A percentile compares a stretch with the other conserved stretches of the same genome.
These are phyloP conservation scores for Thalpophila matura DNA, from an alignment of 2,888 invertebrate species.

Conservation along the genomic window DNA sequence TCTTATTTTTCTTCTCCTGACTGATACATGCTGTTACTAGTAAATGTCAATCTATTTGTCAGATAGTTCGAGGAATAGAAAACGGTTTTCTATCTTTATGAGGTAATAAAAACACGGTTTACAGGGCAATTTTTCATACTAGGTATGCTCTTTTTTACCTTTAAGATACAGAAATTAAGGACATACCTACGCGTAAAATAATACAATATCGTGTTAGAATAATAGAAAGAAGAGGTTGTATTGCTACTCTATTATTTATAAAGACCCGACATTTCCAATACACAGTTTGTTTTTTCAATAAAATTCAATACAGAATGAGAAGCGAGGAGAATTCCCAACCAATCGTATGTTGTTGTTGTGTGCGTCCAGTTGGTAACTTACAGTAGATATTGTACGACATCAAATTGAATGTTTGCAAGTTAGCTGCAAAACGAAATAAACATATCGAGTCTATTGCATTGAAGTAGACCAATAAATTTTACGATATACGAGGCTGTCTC, in stretches of 20 bases:
- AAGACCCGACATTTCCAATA: not conserved
- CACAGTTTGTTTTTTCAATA: constrained; percentile 16
- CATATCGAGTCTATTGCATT: not conserved
- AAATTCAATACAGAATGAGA: constrained; percentile 23
- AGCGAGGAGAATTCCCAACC: constrained; percentile 21
- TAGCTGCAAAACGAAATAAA: constrained; percentile 16
- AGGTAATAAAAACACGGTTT: constrained; percentile 8
- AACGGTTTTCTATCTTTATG: constrained; percentile 16
- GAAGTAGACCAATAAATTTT: constrained; percentile 23
- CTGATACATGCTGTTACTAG: constrained; percentile 1
- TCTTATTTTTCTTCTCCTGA: not conserved
- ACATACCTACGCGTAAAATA: too few relatives aligned
- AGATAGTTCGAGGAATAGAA: constrained; percentile 17
- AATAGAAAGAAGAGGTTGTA: too few relatives aligned
- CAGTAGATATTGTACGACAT: constrained; percentile 3
- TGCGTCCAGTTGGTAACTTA: constrained; percentile 14
- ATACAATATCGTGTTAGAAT: too few relatives aligned
- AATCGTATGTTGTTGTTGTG: constrained; percentile 16
- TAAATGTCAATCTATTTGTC: constrained; percentile 14
- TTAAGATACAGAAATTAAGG: too few relatives aligned
- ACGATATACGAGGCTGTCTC: constrained; percentile 8
- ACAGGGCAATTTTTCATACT: not conserved
- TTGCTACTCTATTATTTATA: too few relatives aligned
- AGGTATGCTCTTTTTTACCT: too few relatives aligned
- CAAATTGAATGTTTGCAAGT: constrained; percentile 34